phyloP scores from a whole-genome alignment of 2,113 vertebrate species.

The Xyliphius kryptos region DNA sequence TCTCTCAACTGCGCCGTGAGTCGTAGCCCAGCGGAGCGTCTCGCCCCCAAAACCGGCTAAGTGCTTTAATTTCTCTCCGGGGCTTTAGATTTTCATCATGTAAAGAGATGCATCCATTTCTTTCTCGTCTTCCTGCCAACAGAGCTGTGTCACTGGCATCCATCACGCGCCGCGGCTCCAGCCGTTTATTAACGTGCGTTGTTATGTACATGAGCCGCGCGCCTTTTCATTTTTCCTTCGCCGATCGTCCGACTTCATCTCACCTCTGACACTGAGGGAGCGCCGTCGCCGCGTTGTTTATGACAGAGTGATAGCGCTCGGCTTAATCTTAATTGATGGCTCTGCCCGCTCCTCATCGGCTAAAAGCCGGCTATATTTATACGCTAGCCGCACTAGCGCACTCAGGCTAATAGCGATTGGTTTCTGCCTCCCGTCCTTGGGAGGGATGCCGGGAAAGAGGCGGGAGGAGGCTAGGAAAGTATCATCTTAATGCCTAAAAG shows the following conservation, averaged over 20 bases:
- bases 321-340: constrained; percentile 74
- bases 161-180: constrained; percentile 54
- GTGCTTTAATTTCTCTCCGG: constrained; percentile 27
- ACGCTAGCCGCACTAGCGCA: constrained; percentile 60
- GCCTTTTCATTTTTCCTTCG: constrained; percentile 40
- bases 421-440: constrained; percentile 76
- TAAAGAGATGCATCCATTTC: constrained; percentile 37
- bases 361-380: constrained; percentile 83
- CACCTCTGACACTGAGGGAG: constrained; percentile 75
- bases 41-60: background rate
- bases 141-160: constrained; percentile 53
- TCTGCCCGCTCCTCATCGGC: constrained; percentile 73
- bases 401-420: constrained; percentile 80
- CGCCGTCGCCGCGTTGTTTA: constrained; percentile 59
- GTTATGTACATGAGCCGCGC: constrained; percentile 60
- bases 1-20: no score
- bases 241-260: constrained; percentile 54
- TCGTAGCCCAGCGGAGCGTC: no score
- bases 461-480: constrained; percentile 54
- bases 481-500: constrained; percentile 55
- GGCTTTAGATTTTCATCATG: constrained; percentile 31
- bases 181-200: constrained; percentile 57
- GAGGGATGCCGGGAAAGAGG: constrained; percentile 60
- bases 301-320: constrained; percentile 61
- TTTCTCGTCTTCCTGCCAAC: constrained; percentile 43